phyloP scores from a whole-genome alignment of 2,113 vertebrate species.

The Conger conger region DNA sequence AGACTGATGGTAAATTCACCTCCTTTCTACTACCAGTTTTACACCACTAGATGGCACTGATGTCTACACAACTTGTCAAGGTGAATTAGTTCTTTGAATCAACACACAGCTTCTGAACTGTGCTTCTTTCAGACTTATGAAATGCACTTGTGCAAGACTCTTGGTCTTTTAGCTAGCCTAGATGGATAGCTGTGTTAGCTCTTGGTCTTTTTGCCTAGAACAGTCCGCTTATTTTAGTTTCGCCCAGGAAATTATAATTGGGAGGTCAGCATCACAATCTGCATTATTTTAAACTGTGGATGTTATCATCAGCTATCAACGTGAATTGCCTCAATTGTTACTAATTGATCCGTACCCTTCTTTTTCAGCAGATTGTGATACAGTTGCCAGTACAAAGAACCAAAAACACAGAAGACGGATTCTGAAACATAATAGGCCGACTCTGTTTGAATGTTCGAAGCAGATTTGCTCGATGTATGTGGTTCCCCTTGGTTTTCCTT shows the following conservation, averaged over 20 bases:
- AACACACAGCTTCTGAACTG: background rate
- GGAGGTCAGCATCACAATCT: background rate
- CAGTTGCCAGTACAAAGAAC: background rate
- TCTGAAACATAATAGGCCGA: background rate
- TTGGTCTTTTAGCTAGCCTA: background rate
- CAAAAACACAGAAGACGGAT: background rate
- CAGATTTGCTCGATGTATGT: background rate
- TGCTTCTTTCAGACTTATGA: background rate
- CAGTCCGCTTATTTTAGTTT: background rate
- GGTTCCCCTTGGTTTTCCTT: background rate
- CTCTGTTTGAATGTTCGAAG: conserved; percentile 14
- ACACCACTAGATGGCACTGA: conserved; percentile 56
- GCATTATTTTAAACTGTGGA: background rate
- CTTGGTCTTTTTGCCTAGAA: background rate
- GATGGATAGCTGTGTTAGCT: too few species aligned
- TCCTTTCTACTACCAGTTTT: conserved; percentile 39
- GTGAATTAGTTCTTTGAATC: background rate
- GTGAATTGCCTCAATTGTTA: background rate
- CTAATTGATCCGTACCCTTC: background rate
- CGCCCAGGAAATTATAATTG: background rate
- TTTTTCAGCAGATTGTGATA: background rate
- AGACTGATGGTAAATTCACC: too few species aligned
- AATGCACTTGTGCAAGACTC: background rate
- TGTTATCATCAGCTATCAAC: background rate
- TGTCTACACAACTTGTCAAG: conserved; percentile 40